A percentile compares a stretch with the other conserved stretches of the same genome.
These are phyloP conservation scores for Reinhardtius hippoglossoides DNA, from an alignment of 2,113 vertebrate species.

Conservation along the genomic window DNA sequence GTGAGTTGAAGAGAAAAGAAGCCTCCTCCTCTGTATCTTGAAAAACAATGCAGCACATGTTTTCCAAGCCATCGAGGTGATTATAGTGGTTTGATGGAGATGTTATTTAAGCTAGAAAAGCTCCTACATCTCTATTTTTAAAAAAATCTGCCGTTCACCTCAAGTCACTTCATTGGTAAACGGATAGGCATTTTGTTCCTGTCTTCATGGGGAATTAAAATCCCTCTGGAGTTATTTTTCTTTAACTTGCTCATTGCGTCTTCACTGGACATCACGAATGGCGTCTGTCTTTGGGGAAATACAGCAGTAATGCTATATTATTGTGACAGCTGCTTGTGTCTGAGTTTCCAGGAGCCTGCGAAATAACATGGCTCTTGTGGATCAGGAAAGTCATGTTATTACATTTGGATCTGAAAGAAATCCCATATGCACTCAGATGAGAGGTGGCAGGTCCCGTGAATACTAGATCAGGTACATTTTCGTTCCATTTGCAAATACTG, in stretches of 20 bases:
- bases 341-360: conserved; percentile 32
- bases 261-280: conserved; percentile 19
- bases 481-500: conserved; percentile 7
- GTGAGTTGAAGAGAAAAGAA: conserved; percentile 10
- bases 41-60: conserved; percentile 12
- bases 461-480: conserved; percentile 8
- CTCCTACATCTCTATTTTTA: conserved; percentile 32
- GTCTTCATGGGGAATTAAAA: conserved; percentile 13
- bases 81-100: conserved; percentile 29
- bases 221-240: conserved; percentile 17
- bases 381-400: conserved; percentile 39
- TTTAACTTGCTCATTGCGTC: neutral
- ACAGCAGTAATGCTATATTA: conserved; percentile 35
- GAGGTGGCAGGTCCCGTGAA: conserved; percentile 17
- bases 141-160: conserved; percentile 9
- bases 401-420: conserved; percentile 37
- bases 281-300: conserved; percentile 46
- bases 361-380: conserved; percentile 38
- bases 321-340: conserved; percentile 25
- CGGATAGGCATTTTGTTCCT: conserved; percentile 22
- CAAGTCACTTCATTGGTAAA: conserved; percentile 26
- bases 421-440: conserved; percentile 16
- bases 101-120: conserved; percentile 23
- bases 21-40: conserved; percentile 7
- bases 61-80: conserved; percentile 42